Percentiles rank a stretch among this genome's conserved stretches.
phyloP scores from a whole-genome alignment of 2,888 invertebrate species.

The Odontocerum albicorne region DNA sequence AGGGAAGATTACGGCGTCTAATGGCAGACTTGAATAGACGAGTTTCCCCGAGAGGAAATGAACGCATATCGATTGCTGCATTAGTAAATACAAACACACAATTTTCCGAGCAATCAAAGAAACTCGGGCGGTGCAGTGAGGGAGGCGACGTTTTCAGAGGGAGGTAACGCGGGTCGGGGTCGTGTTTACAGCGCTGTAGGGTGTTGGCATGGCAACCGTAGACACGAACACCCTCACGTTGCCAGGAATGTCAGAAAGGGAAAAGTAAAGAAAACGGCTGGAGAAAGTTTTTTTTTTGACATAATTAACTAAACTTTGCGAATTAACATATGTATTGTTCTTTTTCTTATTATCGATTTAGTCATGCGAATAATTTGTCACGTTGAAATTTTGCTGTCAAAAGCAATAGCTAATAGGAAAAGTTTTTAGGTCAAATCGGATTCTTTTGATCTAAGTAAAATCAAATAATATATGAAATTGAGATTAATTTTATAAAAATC shows the following conservation, averaged over 20 bases:
- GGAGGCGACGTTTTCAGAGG: too few relatives aligned
- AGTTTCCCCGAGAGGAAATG: slow-evolving; percentile 14
- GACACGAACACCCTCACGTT: slow-evolving; percentile 15
- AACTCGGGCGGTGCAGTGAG: too few relatives aligned
- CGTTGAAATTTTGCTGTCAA: too few relatives aligned
- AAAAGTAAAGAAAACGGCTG: background rate
- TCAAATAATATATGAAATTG: too few relatives aligned
- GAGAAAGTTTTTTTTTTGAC: background rate
- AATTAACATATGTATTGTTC: too few relatives aligned
- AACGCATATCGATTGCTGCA: slow-evolving; percentile 34
- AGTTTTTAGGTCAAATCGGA: too few relatives aligned
- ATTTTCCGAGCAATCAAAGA: slow-evolving; percentile 37
- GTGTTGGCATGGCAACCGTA: slow-evolving; percentile 25
- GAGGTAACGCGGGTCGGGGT: slow-evolving; percentile 5
- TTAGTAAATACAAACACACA: slow-evolving; percentile 28
- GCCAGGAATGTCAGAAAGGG: slow-evolving; percentile 14
- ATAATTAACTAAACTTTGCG: background rate
- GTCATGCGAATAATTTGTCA: too few relatives aligned
- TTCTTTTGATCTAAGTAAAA: too few relatives aligned
- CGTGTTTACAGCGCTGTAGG: slow-evolving; percentile 28
- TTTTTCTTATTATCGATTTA: too few relatives aligned
- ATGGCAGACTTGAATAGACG: background rate
- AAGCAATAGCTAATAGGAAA: too few relatives aligned
- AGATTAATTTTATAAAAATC: too few relatives aligned
- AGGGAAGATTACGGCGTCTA: background rate